These are phyloP conservation scores for Pipa parva DNA, from an alignment of 2,113 vertebrate species.

Conservation along the genomic window DNA sequence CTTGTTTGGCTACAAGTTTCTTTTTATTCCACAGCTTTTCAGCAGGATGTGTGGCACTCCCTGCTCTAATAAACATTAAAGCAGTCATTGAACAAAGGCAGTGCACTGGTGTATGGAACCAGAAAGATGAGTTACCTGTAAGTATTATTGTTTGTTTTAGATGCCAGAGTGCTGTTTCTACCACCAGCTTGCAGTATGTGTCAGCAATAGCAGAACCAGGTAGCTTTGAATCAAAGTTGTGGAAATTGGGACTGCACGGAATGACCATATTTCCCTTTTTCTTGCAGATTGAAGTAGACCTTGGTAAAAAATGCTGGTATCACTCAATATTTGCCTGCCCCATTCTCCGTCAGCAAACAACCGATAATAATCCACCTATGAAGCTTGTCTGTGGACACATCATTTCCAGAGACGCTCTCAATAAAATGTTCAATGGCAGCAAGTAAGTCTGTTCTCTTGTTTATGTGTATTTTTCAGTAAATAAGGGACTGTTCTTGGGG, in stretches of 20 bases:
- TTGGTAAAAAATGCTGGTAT: conserved; percentile 82
- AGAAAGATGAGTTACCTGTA: conserved; percentile 80
- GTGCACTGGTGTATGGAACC: conserved; percentile 81
- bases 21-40: conserved; percentile 65
- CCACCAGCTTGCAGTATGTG: neutral
- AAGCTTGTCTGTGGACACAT: conserved; percentile 81
- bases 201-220: too few species aligned
- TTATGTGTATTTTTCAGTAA: too few species aligned
- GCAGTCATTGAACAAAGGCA: conserved; percentile 81
- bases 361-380: conserved; percentile 81
- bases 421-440: conserved; percentile 87
- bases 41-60: conserved; percentile 77
- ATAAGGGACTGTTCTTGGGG: too few species aligned
- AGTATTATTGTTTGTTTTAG: conserved; percentile 51
- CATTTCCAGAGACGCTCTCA: conserved; percentile 82
- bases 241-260: too few species aligned
- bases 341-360: conserved; percentile 82
- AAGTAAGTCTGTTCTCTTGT: conserved; percentile 68
- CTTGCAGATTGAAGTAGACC: conserved; percentile 78
- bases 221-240: neutral
- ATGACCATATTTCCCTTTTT: conserved; percentile 41
- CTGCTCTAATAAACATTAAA: conserved; percentile 79
- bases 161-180: neutral
- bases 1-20: neutral
- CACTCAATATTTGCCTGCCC: conserved; percentile 83